Evolutionary conservation across 1,140 invertebrate genomes (phyloP).

Genomic region (Meteorus sp.): DNA sequence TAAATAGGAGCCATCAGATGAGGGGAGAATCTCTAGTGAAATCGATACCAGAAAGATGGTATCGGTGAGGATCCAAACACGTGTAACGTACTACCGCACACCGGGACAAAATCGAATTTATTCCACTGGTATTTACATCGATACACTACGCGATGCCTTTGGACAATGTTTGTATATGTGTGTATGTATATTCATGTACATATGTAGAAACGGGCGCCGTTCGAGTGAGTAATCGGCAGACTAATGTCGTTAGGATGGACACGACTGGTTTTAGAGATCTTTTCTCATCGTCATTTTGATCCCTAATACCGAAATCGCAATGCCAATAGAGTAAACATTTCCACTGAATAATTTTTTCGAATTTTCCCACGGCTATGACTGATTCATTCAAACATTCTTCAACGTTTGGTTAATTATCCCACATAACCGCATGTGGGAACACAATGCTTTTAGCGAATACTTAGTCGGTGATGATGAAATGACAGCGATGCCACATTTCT

Average conservation of each 20-base stretch:
- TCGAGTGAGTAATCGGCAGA: conserved; percentile 15
- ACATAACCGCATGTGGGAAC: background rate
- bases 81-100: conserved; percentile 55
- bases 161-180: background rate
- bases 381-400: background rate
- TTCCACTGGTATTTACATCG: conserved; percentile 42
- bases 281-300: too few relatives aligned
- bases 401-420: background rate
- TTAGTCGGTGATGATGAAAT: too few relatives aligned
- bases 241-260: background rate
- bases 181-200: background rate
- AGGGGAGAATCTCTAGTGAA: conserved; percentile 47
- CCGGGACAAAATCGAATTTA: conserved; percentile 50
- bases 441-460: background rate
- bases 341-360: too few relatives aligned
- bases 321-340: too few relatives aligned
- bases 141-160: conserved; percentile 18
- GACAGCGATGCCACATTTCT: too few relatives aligned
- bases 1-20: background rate
- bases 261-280: conserved; percentile 3
- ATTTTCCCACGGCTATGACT: conserved; percentile 12
- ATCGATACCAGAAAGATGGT: conserved; percentile 56
- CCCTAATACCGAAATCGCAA: too few relatives aligned
- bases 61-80: conserved; percentile 53
- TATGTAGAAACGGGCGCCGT: conserved; percentile 1